Base-by-base conservation (phyloP, 2,113 vertebrate genomes). In the Myotis davidii region DNA sequence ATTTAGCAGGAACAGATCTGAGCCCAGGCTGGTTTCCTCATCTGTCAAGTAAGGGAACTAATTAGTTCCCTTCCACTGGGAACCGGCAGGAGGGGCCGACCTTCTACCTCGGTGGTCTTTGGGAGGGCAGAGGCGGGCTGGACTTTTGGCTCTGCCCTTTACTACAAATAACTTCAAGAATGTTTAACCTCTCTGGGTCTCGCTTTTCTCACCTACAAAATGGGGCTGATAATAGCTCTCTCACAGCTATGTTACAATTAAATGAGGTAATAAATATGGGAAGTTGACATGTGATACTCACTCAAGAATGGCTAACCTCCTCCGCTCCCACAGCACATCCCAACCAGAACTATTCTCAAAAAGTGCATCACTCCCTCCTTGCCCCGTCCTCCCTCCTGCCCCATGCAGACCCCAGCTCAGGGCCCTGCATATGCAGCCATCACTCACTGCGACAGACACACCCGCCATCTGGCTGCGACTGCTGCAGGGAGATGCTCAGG, bases 11-110 rank as follows among this genome's bases (percentile, higher is more conserved):
- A 89, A 85, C 73, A 85, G 65, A 67, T 37, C 48, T 20, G 65
- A 81, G 85, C 29, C 92, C 85, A 88, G 94, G 64, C 32, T 82
- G 91, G 93, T 92, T 59, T 95, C 94, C 88, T 96, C 93, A 73
- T 72, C 93, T 64, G 77, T 95, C 97, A 94, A 39, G 54, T 6
- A n/a, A 83, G 85, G 81, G 64, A 48, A n/a, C 34, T 48, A 73
- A 56, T 64, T 9, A 23, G 45, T 54, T 54, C 48, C 37, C 81
- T 78, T 39, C 14, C n/a, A 34, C 42, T n/a, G 76, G 56, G 76
- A n/a, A 32, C 25, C 1, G 17, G 23, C 59, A 25, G 4, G 14
- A n/a, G 11, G 14, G 76, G 64, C 34, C n/a, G 87, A 61, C 27
- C 70, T 16, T 39, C 85, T 18, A 64, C 52, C 27, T 1, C 21